A percentile compares a stretch with the other conserved stretches of the same genome.
phyloP scores from a whole-genome alignment of 2,888 invertebrate genomes.

The Campaea margaritaria region DNA sequence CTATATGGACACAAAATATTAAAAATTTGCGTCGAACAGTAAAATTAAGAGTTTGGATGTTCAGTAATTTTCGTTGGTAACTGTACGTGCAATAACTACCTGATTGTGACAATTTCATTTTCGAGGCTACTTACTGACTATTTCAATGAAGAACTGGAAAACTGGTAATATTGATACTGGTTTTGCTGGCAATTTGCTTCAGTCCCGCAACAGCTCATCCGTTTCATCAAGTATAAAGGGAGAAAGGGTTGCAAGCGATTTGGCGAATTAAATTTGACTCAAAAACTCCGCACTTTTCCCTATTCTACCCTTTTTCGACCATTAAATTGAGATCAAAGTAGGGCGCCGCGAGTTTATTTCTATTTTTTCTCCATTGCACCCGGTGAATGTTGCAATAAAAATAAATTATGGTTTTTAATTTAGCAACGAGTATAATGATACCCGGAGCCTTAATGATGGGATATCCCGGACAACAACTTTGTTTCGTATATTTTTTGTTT shows the following conservation, averaged over 20 bases:
- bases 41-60: too few species aligned
- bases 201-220: slow-evolving; percentile 21
- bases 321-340: slow-evolving; percentile 72
- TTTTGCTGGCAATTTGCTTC: too few species aligned
- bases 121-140: too few species aligned
- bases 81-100: too few species aligned
- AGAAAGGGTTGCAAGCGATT: slow-evolving; percentile 52
- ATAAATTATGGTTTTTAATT: slow-evolving; percentile 81
- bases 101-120: too few species aligned
- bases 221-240: slow-evolving; percentile 41
- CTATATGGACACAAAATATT: too few species aligned
- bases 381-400: slow-evolving; percentile 67
- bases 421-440: slow-evolving; percentile 46
- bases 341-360: slow-evolving; percentile 50
- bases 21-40: too few species aligned
- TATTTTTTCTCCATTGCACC: slow-evolving; percentile 56
- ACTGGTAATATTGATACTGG: too few species aligned
- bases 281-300: slow-evolving; percentile 47
- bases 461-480: slow-evolving; percentile 33
- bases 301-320: slow-evolving; percentile 60
- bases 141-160: too few species aligned
- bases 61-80: too few species aligned
- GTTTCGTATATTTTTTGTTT: slow-evolving; percentile 33
- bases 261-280: slow-evolving; percentile 61
- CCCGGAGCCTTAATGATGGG: slow-evolving; percentile 38